Evolutionary conservation across 2,888 invertebrate genomes (phyloP).

Genomic region (Drosophila imparisetae): DNA sequence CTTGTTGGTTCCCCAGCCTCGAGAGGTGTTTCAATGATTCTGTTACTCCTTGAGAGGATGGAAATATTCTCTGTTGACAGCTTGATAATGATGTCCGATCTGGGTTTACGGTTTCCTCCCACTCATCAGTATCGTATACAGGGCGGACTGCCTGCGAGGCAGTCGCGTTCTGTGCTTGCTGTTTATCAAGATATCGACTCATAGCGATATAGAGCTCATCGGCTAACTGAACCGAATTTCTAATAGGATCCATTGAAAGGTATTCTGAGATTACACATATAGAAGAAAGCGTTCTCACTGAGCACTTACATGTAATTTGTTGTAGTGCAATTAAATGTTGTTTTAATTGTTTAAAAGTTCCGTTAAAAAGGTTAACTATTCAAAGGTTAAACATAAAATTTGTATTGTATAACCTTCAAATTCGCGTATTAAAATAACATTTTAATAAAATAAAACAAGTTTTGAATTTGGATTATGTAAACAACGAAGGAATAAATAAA

Average conservation of each 20-base stretch:
- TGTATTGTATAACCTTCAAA: constrained; percentile 23
- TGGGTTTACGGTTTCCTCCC: neutral
- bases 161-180: neutral
- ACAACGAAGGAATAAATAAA: neutral
- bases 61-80: neutral
- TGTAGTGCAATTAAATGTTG: neutral
- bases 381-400: constrained; percentile 28
- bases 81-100: neutral
- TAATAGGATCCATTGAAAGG: constrained; percentile 12
- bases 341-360: neutral
- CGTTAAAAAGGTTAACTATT: neutral
- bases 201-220: constrained; percentile 43
- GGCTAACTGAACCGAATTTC: constrained; percentile 38
- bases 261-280: neutral
- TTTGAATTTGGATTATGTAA: constrained; percentile 5
- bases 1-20: neutral
- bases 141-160: neutral
- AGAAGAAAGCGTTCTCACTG: neutral
- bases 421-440: constrained; percentile 34
- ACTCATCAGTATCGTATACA: neutral
- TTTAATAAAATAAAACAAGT: constrained; percentile 23
- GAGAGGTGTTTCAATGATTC: neutral
- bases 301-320: constrained; percentile 46
- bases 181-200: constrained; percentile 23
- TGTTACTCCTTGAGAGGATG: neutral